Evolutionary conservation across 2,888 invertebrate genomes (phyloP).

Genomic region (Rambutsinella grinnellia): DNA sequence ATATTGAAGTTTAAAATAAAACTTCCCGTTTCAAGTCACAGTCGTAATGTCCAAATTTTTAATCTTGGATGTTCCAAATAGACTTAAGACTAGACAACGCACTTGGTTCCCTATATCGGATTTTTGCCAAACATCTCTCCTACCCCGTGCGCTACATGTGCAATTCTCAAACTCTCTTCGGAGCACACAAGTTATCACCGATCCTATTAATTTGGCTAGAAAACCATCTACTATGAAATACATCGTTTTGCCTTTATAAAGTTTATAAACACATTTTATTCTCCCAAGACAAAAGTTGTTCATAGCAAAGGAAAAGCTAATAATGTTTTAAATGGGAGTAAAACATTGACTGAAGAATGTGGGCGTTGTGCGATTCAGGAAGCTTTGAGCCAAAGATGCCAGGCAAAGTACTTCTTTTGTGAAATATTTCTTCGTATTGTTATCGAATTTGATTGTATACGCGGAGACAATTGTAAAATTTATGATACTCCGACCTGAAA

Average conservation of each 20-base stretch:
- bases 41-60: constrained; percentile 12
- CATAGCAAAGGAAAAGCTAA: neutral
- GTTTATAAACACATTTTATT: neutral
- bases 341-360: neutral
- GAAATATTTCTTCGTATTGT: no score
- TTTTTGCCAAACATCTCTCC: neutral
- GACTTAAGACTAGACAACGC: constrained; percentile 20
- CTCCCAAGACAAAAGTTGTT: neutral
- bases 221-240: neutral
- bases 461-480: no score
- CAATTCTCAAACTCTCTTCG: neutral
- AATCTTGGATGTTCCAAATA: constrained; percentile 26
- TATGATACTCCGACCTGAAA: no score
- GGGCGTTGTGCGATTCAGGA: constrained; percentile 9
- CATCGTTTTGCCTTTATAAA: neutral
- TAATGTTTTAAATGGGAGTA: neutral
- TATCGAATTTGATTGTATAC: no score
- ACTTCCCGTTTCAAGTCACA: neutral
- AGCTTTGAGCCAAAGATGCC: no score
- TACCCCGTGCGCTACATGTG: neutral
- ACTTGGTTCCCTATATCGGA: constrained; percentile 5
- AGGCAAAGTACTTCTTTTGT: no score
- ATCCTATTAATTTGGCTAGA: neutral
- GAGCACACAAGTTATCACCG: neutral
- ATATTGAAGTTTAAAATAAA: constrained; percentile 25